phyloP scores from a whole-genome alignment of 2,888 invertebrate species.

The Fabriciana adippe region DNA sequence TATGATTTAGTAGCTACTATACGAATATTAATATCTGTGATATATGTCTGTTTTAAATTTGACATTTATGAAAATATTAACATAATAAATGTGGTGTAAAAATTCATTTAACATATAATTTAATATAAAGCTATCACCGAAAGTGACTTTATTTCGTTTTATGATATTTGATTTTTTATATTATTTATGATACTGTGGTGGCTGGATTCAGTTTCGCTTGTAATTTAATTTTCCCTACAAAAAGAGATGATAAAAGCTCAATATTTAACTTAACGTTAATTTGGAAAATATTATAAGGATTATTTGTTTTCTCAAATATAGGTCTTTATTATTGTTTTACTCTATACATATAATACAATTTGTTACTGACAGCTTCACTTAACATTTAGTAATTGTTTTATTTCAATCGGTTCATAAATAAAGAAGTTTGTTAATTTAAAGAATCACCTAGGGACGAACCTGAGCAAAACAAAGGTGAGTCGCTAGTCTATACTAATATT shows the following conservation, averaged over 20 bases:
- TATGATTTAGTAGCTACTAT: slow-evolving; percentile 40
- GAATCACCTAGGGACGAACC: no score
- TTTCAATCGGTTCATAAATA: no score
- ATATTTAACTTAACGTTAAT: slow-evolving; percentile 3
- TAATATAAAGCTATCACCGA: no score
- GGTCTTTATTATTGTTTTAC: background rate
- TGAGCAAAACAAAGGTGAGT: no score
- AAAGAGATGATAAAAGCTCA: slow-evolving; percentile 10
- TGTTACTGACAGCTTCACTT: no score
- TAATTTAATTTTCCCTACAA: slow-evolving; percentile 7
- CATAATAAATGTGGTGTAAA: slow-evolving; percentile 10
- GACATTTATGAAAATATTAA: slow-evolving; percentile 24
- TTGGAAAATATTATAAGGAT: background rate
- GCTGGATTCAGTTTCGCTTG: slow-evolving; percentile 10
- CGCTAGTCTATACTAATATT: no score
- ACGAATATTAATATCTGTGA: slow-evolving; percentile 29
- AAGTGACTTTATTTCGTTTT: background rate
- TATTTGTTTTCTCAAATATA: slow-evolving; percentile 2
- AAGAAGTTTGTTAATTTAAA: no score
- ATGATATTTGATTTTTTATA: background rate
- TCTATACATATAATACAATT: no score
- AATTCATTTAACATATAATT: background rate
- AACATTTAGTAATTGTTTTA: no score
- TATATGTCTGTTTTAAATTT: slow-evolving; percentile 19
- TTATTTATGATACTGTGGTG: background rate